Conservation (phyloP, 2,113 vertebrate species). For the Delphinapterus leucas region DNA sequence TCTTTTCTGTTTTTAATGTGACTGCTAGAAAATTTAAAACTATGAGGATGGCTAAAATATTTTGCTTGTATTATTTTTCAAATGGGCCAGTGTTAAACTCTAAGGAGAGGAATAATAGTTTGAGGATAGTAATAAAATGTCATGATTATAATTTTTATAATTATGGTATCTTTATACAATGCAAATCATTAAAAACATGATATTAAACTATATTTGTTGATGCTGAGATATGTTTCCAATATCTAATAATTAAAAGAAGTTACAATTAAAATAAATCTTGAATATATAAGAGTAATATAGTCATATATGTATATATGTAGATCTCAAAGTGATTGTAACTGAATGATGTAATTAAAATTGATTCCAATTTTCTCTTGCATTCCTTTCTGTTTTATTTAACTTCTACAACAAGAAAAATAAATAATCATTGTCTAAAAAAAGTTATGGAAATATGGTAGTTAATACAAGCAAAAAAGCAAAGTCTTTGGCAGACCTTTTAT, state of each 20-base stretch:
- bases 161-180: background rate
- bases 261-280: background rate
- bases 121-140: background rate
- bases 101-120: background rate
- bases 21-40: background rate
- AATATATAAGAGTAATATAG: background rate
- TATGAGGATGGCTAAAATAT: background rate
- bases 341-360: background rate
- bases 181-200: background rate
- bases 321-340: background rate
- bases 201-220: background rate
- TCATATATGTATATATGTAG: background rate
- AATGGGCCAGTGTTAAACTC: background rate
- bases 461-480: background rate
- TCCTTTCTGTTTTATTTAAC: background rate
- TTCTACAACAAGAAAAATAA: background rate
- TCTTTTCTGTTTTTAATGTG: background rate
- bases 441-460: background rate
- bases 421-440: background rate
- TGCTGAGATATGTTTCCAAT: background rate
- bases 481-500: background rate
- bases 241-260: background rate
- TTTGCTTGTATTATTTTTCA: background rate
- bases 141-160: background rate
- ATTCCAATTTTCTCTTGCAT: background rate